These are phyloP conservation scores for Drosophila athabasca DNA, from an alignment of 1,140 invertebrate genomes.

Conservation along the genomic window DNA sequence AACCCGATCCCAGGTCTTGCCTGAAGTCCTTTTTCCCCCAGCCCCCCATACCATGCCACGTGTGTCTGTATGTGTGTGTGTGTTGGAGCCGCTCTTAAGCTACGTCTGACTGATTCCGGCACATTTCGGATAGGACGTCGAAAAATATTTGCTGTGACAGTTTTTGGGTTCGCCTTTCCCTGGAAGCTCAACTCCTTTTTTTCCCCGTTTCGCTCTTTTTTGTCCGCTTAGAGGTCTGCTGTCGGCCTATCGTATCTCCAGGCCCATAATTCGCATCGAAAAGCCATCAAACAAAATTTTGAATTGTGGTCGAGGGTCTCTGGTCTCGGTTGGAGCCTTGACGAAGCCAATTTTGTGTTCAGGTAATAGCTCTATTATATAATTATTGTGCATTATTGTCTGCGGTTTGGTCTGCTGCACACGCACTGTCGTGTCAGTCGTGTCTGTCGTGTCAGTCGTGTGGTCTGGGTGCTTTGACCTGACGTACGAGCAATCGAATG, in stretches of 20 bases:
- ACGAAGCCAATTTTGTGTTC: conserved; percentile 61
- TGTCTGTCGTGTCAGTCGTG: no score
- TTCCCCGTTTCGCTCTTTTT: conserved; percentile 6
- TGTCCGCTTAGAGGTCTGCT: conserved; percentile 13
- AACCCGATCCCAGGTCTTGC: conserved; percentile 22
- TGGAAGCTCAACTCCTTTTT: conserved; percentile 19
- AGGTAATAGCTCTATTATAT: conserved; percentile 78
- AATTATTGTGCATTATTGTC: conserved; percentile 78
- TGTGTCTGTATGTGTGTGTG: conserved; percentile 29
- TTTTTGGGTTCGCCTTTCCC: conserved; percentile 44
- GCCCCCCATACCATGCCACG: conserved; percentile 1
- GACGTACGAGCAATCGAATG: conserved; percentile 8
- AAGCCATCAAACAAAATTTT: conserved; percentile 59
- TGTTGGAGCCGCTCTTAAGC: conserved; percentile 51
- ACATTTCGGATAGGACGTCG: conserved; percentile 58
- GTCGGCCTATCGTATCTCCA: conserved; percentile 15
- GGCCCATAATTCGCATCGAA: conserved; percentile 64
- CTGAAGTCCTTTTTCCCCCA: conserved; percentile 33
- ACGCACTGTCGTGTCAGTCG: not conserved
- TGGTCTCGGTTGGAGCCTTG: conserved; percentile 37
- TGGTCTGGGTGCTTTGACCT: conserved; percentile 25
- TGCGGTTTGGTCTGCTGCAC: conserved; percentile 45
- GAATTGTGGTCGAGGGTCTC: conserved; percentile 46
- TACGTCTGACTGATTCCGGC: conserved; percentile 71
- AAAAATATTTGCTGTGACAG: conserved; percentile 73